These are phyloP conservation scores for Aurelia sp. DNA, from an alignment of 30 jellyfish, hydroid and myxozoan species.

Conservation along the genomic window DNA sequence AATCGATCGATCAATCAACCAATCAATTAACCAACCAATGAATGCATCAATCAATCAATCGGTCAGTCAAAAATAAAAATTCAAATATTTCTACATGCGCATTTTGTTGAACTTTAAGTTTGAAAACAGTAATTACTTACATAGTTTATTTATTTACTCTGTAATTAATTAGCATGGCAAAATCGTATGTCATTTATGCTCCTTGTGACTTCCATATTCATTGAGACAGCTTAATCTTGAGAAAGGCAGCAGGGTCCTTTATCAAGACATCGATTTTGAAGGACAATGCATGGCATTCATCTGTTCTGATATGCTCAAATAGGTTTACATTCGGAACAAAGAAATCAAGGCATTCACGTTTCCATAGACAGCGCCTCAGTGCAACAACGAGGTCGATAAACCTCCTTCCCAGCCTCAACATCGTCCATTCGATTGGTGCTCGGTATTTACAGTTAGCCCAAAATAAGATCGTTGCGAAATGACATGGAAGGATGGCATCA, in stretches of 20 bases:
- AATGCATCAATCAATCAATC: too few relatives aligned
- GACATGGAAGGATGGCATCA: conserved; percentile 76
- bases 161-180: too few relatives aligned
- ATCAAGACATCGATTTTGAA: conserved; percentile 61
- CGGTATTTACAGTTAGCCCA: conserved; percentile 85
- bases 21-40: too few relatives aligned
- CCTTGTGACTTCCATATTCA: too few relatives aligned
- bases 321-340: conserved; percentile 75
- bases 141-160: too few relatives aligned
- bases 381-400: conserved; percentile 86
- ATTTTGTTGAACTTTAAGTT: too few relatives aligned
- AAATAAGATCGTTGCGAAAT: conserved; percentile 78
- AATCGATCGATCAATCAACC: too few relatives aligned
- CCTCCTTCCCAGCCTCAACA: conserved; percentile 71
- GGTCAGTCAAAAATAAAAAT: too few relatives aligned
- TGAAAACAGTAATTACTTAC: too few relatives aligned
- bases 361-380: conserved; percentile 83
- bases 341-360: conserved; percentile 85
- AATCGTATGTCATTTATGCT: too few relatives aligned
- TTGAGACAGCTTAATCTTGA: conserved; percentile 10
- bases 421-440: conserved; percentile 77
- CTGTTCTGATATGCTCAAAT: conserved; percentile 49
- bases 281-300: conserved; percentile 52
- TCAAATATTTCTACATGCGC: too few relatives aligned
- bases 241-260: conserved; percentile 63